phyloP scores from a whole-genome alignment of 2,888 invertebrate genomes.

The Antheraea yamamai region DNA sequence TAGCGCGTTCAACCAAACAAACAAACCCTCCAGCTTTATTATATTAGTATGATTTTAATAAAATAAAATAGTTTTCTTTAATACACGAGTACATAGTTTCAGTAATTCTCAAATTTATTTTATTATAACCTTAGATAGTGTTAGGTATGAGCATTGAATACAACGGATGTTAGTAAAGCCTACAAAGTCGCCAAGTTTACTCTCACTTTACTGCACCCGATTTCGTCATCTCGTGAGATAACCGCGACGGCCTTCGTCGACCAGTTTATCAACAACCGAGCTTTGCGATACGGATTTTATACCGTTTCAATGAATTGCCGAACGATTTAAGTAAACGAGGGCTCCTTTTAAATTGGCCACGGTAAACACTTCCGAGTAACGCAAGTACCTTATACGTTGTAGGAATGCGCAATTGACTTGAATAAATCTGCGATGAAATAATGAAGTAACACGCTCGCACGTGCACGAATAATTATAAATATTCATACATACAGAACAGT shows the following conservation, averaged over 20 bases:
- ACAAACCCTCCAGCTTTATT: too few relatives aligned
- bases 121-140: not conserved
- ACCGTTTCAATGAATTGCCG: constrained; percentile 3
- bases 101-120: not conserved
- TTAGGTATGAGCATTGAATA: not conserved
- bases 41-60: too few relatives aligned
- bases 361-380: constrained; percentile 23
- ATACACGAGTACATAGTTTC: not conserved
- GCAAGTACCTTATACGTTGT: constrained; percentile 24
- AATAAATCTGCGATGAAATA: constrained; percentile 13
- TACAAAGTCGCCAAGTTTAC: constrained; percentile 34
- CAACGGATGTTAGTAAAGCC: constrained; percentile 14
- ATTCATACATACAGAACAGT: not conserved
- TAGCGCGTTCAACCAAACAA: too few relatives aligned
- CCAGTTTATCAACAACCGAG: constrained; percentile 36
- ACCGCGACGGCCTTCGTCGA: constrained; percentile 46
- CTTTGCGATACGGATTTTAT: constrained; percentile 20
- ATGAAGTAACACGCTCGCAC: not conserved
- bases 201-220: constrained; percentile 51
- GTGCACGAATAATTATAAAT: not conserved
- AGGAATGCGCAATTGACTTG: constrained; percentile 29
- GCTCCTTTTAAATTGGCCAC: constrained; percentile 27
- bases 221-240: constrained; percentile 64
- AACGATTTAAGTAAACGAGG: constrained; percentile 12
- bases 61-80: not conserved